Evolutionary conservation across 2,888 invertebrate genomes (phyloP).

Genomic region (Xestia xanthographa): DNA sequence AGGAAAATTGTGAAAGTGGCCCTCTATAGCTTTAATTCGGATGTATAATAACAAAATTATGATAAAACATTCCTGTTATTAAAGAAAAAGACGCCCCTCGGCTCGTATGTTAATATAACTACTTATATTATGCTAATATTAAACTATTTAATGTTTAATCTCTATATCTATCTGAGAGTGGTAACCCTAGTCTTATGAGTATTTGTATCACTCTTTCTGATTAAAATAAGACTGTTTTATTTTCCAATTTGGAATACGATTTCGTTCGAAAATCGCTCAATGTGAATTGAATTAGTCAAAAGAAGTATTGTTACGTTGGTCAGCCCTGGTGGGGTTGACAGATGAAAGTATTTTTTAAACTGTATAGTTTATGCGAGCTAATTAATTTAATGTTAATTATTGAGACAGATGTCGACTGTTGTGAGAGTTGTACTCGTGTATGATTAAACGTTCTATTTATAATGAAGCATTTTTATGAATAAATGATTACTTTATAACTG

Average conservation of each 20-base stretch:
- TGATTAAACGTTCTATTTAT: slow-evolving; percentile 86
- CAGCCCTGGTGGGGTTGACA: slow-evolving; percentile 53
- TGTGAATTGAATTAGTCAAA: slow-evolving; percentile 66
- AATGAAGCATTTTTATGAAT: slow-evolving; percentile 88
- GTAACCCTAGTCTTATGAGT: slow-evolving; percentile 81
- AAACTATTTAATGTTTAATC: slow-evolving; percentile 71
- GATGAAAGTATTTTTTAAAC: slow-evolving; percentile 74
- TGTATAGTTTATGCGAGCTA: slow-evolving; percentile 76
- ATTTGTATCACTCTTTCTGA: slow-evolving; percentile 76
- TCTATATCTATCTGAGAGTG: slow-evolving; percentile 77
- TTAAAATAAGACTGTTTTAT: slow-evolving; percentile 84
- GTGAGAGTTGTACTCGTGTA: slow-evolving; percentile 74
- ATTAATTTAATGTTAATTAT: slow-evolving; percentile 76
- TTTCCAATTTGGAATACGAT: slow-evolving; percentile 62
- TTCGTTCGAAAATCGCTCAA: slow-evolving; percentile 66
- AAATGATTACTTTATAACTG: slow-evolving; percentile 76
- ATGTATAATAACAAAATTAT: slow-evolving; percentile 59
- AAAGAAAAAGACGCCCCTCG: slow-evolving; percentile 76
- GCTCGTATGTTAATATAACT: slow-evolving; percentile 73
- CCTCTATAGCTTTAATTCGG: slow-evolving; percentile 67
- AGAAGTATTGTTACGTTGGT: slow-evolving; percentile 66
- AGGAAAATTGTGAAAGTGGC: slow-evolving; percentile 65
- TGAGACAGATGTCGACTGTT: slow-evolving; percentile 72
- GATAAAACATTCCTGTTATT: slow-evolving; percentile 73
- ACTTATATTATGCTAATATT: slow-evolving; percentile 79